A percentile compares a stretch with the other conserved stretches of the same genome.
These are phyloP conservation scores for Forbesichthys agassizii DNA, from an alignment of 2,113 vertebrate genomes.

Conservation along the genomic window DNA sequence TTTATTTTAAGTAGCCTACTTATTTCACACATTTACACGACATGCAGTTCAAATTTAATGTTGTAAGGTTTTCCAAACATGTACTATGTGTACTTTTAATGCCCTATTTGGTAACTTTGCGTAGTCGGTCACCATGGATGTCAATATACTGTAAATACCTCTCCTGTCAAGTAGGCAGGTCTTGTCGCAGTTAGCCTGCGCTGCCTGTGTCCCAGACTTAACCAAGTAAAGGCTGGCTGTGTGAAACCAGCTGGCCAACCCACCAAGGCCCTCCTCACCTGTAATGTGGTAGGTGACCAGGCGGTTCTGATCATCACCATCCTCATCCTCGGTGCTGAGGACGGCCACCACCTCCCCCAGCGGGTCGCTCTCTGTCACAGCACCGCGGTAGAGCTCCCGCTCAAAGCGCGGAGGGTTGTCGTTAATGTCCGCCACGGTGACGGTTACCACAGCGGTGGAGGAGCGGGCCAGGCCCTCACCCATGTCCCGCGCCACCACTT, in stretches of 20 bases:
- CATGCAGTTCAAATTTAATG: too few relatives aligned
- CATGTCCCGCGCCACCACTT: conserved; percentile 89
- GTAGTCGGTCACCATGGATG: too few relatives aligned
- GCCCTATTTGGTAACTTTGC: too few relatives aligned
- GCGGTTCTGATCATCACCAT: conserved; percentile 87
- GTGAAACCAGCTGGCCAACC: background rate
- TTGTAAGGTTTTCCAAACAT: too few relatives aligned
- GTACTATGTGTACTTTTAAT: too few relatives aligned
- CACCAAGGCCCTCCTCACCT: conserved; percentile 74
- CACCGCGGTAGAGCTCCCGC: conserved; percentile 84
- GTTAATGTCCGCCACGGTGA: conserved; percentile 91
- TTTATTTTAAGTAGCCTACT: too few relatives aligned
- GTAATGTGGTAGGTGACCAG: conserved; percentile 96
- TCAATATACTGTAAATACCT: too few relatives aligned
- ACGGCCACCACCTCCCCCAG: conserved; percentile 91
- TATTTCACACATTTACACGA: too few relatives aligned
- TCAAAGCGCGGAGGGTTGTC: conserved; percentile 91
- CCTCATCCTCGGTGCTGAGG: conserved; percentile 88
- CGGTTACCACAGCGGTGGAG: conserved; percentile 85
- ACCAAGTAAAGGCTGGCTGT: too few relatives aligned
- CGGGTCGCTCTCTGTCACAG: conserved; percentile 89
- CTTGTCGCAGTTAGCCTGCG: too few relatives aligned
- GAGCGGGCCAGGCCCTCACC: conserved; percentile 87
- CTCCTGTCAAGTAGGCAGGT: too few relatives aligned
- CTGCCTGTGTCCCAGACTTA: too few relatives aligned